Conservation (phyloP, 2,797 vertebrate species). For the Pseudochirops cupreus region DNA sequence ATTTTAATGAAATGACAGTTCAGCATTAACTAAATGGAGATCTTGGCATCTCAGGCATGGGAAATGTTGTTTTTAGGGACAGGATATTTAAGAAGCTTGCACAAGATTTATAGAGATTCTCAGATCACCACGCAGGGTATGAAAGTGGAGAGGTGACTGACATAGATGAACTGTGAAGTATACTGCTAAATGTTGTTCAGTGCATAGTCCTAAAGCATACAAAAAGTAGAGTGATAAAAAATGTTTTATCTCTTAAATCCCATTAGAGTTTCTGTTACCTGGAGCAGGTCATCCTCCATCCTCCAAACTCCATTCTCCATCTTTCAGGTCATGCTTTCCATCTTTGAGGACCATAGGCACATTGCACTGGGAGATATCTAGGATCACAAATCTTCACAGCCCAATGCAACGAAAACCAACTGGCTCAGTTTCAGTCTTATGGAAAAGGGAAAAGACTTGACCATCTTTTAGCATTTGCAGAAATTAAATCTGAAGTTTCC, state of each 20-base stretch:
- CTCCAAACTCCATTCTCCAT: neutral
- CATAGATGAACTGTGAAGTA: neutral
- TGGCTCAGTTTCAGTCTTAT: neutral
- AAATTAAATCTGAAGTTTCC: slow-evolving; percentile 26
- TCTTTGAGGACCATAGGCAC: neutral
- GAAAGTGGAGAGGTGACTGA: neutral
- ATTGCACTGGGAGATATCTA: neutral
- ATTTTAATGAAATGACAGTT: neutral
- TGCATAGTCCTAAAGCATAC: neutral
- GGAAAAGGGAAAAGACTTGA: slow-evolving; percentile 25
- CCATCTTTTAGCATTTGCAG: neutral
- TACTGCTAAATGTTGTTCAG: neutral
- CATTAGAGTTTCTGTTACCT: neutral
- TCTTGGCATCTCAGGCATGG: neutral
- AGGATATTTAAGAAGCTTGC: neutral
- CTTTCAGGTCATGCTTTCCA: neutral
- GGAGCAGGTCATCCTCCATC: neutral
- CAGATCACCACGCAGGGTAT: neutral
- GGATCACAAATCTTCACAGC: slow-evolving; percentile 16
- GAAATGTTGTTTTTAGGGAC: neutral
- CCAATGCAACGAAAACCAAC: neutral
- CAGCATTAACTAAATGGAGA: neutral
- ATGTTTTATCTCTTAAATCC: neutral
- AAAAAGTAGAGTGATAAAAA: neutral
- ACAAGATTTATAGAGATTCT: neutral